Conservation (phyloP, 2,113 vertebrate species). For the Limanda limanda region DNA sequence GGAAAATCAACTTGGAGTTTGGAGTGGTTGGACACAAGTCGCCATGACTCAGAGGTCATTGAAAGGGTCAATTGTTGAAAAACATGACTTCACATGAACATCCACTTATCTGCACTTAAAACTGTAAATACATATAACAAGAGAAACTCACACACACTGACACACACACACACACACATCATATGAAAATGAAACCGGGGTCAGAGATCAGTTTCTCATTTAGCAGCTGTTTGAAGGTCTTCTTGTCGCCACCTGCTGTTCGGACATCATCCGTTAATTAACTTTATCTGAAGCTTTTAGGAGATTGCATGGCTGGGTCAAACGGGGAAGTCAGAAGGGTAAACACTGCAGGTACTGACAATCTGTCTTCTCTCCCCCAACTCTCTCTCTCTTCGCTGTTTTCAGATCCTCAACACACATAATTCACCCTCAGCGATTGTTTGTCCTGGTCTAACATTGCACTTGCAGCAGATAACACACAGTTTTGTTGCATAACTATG, state of each 20-base stretch:
- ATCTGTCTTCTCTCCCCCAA: constrained; percentile 20
- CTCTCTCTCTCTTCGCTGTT: background rate
- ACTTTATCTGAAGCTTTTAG: constrained; percentile 72
- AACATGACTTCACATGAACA: background rate
- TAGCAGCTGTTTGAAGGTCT: constrained; percentile 46
- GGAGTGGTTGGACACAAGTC: background rate
- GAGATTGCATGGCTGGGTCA: constrained; percentile 63
- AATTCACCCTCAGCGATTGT: constrained; percentile 33
- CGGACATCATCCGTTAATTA: constrained; percentile 48
- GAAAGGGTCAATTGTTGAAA: background rate
- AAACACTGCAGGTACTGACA: constrained; percentile 30
- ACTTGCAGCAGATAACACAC: constrained; percentile 25
- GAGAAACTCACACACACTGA: too few species aligned
- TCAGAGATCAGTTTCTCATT: background rate
- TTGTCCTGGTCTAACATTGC: constrained; percentile 8
- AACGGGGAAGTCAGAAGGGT: constrained; percentile 39
- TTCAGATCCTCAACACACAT: constrained; percentile 10
- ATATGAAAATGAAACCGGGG: background rate
- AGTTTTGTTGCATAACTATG: too few species aligned
- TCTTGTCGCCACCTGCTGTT: background rate
- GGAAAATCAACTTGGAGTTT: constrained; percentile 15
- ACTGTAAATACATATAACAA: background rate
- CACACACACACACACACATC: background rate
- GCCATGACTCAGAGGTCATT: background rate
- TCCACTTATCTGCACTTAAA: constrained; percentile 1